A percentile compares a stretch with the other conserved stretches of the same genome.
phyloP scores from a whole-genome alignment of 2,888 invertebrate genomes.

The Acanthococcus lagerstroemiae region DNA sequence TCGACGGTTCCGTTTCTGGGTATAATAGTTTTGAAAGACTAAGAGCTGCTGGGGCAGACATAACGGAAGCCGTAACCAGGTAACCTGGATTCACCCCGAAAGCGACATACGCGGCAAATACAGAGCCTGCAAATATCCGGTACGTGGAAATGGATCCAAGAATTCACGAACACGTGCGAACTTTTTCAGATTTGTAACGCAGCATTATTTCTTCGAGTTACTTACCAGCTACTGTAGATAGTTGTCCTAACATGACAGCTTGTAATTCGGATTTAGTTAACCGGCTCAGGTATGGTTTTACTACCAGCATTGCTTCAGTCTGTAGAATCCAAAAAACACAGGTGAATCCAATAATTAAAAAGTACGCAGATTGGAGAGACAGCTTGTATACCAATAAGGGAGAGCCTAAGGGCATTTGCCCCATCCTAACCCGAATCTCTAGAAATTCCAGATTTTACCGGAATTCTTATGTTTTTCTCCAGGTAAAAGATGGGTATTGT shows the following conservation, averaged over 20 bases:
- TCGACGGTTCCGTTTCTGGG: slow-evolving; percentile 78
- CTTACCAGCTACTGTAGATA: slow-evolving; percentile 82
- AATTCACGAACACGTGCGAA: too few relatives aligned
- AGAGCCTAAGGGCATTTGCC: too few relatives aligned
- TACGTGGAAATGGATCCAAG: too few relatives aligned
- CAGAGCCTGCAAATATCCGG: too few relatives aligned
- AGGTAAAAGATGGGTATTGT: too few relatives aligned
- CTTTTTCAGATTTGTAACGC: neutral
- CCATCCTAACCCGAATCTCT: too few relatives aligned
- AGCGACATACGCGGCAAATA: slow-evolving; percentile 82
- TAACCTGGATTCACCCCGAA: slow-evolving; percentile 83
- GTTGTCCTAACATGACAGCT: slow-evolving; percentile 86
- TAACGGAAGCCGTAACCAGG: slow-evolving; percentile 83
- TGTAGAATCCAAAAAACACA: too few relatives aligned
- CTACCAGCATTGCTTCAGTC: slow-evolving; percentile 81
- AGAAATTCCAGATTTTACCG: too few relatives aligned
- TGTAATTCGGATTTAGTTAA: slow-evolving; percentile 88
- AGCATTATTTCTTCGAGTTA: too few relatives aligned
- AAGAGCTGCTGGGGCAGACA: slow-evolving; percentile 91
- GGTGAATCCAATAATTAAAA: slow-evolving; percentile 2
- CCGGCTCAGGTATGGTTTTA: slow-evolving; percentile 73
- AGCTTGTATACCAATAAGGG: neutral
- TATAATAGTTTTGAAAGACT: slow-evolving; percentile 81
- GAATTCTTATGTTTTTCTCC: too few relatives aligned
- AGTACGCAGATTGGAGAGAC: neutral